A percentile compares a stretch with the other conserved stretches of the same genome.
These are phyloP conservation scores for Parazoanthus swiftii DNA, from an alignment of 92 coral and sea anemone genomes.

Conservation along the genomic window DNA sequence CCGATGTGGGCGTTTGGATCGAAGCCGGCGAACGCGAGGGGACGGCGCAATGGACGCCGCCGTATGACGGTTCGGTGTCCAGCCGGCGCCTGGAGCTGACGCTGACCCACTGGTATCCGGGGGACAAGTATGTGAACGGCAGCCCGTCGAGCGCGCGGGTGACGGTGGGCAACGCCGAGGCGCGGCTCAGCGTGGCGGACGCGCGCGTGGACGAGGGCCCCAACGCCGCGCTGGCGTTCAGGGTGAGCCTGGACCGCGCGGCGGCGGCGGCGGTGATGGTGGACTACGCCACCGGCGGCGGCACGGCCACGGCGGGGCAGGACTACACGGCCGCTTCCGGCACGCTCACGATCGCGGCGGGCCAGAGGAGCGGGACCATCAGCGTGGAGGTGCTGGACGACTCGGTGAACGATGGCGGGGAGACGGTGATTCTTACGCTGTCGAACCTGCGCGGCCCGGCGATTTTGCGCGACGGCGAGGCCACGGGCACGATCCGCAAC, in stretches of 20 bases:
- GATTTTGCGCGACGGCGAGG: slow-evolving; percentile 11
- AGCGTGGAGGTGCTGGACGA: slow-evolving; percentile 11
- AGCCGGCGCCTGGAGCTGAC: slow-evolving; percentile 18
- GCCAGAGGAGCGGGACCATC: slow-evolving; percentile 12
- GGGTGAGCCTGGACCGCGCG: slow-evolving; percentile 13
- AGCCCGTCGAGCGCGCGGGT: slow-evolving; percentile 18
- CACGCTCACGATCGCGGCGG: slow-evolving; percentile 13
- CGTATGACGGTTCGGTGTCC: slow-evolving; percentile 16
- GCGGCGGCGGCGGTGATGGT: slow-evolving; percentile 13
- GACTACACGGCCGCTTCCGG: slow-evolving; percentile 8
- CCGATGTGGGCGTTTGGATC: slow-evolving; percentile 16
- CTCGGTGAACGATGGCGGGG: slow-evolving; percentile 12
- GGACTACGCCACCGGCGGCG: slow-evolving; percentile 10
- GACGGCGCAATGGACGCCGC: slow-evolving; percentile 18
- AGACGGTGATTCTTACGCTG: slow-evolving; percentile 9
- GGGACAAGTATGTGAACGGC: slow-evolving; percentile 12
- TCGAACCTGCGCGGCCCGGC: slow-evolving; percentile 13
- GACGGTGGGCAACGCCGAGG: slow-evolving; percentile 15
- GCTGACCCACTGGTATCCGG: slow-evolving; percentile 17
- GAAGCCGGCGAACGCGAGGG: slow-evolving; percentile 18
- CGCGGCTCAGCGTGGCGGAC: slow-evolving; percentile 16
- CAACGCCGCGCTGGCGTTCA: slow-evolving; percentile 11
- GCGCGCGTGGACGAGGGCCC: slow-evolving; percentile 16
- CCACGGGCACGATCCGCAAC: slow-evolving; percentile 12
- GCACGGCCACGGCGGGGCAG: slow-evolving; percentile 5